These are phyloP conservation scores for Eufriesea mexicana DNA, from an alignment of 1,140 invertebrate genomes.

Conservation along the genomic window DNA sequence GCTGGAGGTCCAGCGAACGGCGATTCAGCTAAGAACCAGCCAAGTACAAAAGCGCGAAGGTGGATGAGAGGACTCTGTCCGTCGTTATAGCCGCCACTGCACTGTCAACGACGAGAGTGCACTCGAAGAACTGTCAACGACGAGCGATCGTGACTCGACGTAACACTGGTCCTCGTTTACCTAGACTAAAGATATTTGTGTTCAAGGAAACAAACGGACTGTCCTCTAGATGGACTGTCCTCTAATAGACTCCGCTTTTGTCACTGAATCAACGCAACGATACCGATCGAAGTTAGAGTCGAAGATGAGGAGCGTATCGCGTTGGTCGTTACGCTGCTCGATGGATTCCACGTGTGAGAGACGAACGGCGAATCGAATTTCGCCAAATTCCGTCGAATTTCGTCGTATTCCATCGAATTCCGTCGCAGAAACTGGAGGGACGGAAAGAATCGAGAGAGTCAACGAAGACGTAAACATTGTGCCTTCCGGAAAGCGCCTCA, in stretches of 20 bases:
- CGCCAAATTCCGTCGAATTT: no score
- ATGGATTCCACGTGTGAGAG: not conserved
- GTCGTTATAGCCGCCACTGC: not conserved
- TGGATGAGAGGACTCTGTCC: slow-evolving; percentile 36
- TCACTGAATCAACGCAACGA: slow-evolving; percentile 4
- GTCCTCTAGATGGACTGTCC: not conserved
- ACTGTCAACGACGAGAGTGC: not conserved
- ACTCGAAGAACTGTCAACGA: not conserved
- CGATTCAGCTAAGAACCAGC: slow-evolving; percentile 9
- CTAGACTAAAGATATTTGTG: slow-evolving; percentile 46
- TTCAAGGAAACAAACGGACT: slow-evolving; percentile 14
- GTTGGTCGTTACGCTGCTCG: not conserved
- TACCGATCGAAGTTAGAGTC: not conserved
- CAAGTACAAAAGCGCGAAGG: slow-evolving; percentile 13
- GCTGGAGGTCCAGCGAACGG: slow-evolving; percentile 34
- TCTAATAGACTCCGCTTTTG: slow-evolving; percentile 8
- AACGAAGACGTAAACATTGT: not conserved
- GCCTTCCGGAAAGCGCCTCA: slow-evolving; percentile 1
- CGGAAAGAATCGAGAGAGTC: not conserved
- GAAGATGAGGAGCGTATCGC: not conserved
- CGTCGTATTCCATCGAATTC: no score
- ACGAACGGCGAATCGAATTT: not conserved
- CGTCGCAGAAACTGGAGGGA: not conserved
- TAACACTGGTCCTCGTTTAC: slow-evolving; percentile 4
- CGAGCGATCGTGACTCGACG: not conserved